Evolutionary conservation across 2,888 invertebrate species (phyloP), one percentile per base, ranked within the genome.

Genomic region (Phortica okadai): DNA sequence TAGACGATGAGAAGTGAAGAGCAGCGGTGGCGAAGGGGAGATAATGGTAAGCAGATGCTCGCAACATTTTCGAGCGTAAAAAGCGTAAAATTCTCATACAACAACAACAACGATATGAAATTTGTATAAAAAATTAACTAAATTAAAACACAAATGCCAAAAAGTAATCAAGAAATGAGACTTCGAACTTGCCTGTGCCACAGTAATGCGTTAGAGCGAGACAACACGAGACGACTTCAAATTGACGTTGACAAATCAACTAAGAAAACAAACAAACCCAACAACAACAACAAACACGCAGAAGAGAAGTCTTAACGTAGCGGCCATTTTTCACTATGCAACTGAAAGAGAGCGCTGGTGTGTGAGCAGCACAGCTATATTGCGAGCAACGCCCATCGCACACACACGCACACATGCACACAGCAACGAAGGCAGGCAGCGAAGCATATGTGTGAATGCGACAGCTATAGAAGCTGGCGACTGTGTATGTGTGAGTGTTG

Each of bases 301-400:
- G 69, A 21, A 42, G 50, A 33, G 10, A 25, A 56, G 66, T 3
- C 42, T 44, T 2, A 10, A 41, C 2, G 8, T 6, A 5, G 79
- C 88, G 83, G 87, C 87, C 87, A 89, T 89, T 88, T 89, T 89
- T 75, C 82, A 76, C 67, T 75, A 77, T 80, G 54, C 16, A 21
- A 42, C 21, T 1, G 54, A 74, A n/a, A 25, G 50, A 21, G 62
- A n/a, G 33, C 21, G 8, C 16, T 11, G 62, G 44, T 6, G 87
- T 74, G 81, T 56, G 75, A 87, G 77, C 77, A 74, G 82, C 42
- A 10, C 77, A 66, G 80, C 77, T 50, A 80, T 45, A 66, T 1
- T 21, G 11, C 45, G 75, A 81, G 84, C 78, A 81, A 80, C 81
- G 84, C 84, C 82, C 82, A 74, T 62, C 21, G 45, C 62, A 45